A percentile compares a stretch with the other conserved stretches of the same genome.
Evolutionary conservation across 2,113 vertebrate species (phyloP).

Genomic region (Desmodus rotundus): DNA sequence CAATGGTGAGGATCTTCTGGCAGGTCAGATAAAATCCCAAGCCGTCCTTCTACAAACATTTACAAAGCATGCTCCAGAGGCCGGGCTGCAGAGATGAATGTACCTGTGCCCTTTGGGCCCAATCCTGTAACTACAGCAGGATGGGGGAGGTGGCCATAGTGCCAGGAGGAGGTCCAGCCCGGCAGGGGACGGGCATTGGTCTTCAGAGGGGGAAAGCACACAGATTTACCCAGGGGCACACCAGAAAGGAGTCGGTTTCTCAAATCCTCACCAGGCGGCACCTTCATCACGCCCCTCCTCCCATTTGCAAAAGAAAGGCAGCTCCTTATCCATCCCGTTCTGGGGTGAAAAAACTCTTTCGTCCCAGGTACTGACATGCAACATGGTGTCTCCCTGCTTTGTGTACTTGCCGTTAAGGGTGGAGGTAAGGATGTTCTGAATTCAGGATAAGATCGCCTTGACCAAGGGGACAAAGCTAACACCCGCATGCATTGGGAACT

Average conservation of each 20-base stretch:
- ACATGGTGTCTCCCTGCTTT: neutral
- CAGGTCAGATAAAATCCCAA: neutral
- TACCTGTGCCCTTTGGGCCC: neutral
- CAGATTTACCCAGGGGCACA: neutral
- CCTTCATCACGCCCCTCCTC: neutral
- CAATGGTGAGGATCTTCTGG: neutral
- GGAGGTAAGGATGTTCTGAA: neutral
- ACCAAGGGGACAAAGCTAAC: too few relatives aligned
- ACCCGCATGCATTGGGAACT: fast-evolving
- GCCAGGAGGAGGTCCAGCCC: neutral
- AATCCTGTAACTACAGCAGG: neutral
- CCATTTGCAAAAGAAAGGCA: neutral
- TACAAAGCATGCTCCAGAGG: neutral
- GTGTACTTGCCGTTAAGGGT: fast-evolving
- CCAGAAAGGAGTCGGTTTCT: neutral
- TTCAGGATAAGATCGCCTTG: neutral
- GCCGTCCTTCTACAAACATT: neutral
- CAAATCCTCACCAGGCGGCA: fast-evolving
- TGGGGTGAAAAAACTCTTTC: neutral
- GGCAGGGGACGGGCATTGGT: neutral
- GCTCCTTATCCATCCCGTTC: neutral
- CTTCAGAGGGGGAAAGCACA: neutral
- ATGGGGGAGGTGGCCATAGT: neutral
- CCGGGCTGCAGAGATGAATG: neutral
- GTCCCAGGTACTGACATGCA: too few relatives aligned